Conservation (phyloP, 2,888 invertebrate species). For the Tetragonula carbonaria region DNA sequence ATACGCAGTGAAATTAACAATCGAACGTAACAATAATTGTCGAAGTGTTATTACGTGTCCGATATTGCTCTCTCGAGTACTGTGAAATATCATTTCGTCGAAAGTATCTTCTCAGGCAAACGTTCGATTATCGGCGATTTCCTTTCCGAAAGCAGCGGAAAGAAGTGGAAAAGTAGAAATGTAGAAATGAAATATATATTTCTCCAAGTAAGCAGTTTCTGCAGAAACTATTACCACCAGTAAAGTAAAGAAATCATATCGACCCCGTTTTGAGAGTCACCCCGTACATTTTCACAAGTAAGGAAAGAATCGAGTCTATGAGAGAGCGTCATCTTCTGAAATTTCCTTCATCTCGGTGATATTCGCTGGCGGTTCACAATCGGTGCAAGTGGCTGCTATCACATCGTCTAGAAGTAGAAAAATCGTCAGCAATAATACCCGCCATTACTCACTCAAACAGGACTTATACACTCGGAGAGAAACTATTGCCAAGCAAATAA, state of each 20-base stretch:
- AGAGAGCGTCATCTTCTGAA: conserved; percentile 15
- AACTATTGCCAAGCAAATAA: neutral
- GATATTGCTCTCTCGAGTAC: too few species aligned
- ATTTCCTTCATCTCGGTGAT: conserved; percentile 19
- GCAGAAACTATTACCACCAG: neutral
- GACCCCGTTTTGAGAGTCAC: neutral
- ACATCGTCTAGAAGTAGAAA: neutral
- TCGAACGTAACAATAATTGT: too few species aligned
- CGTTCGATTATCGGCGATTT: neutral
- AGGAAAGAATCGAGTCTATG: neutral
- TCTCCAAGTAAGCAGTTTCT: neutral
- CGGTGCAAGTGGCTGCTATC: neutral
- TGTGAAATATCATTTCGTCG: neutral
- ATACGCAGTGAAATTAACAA: too few species aligned
- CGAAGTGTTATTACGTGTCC: neutral
- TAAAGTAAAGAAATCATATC: neutral
- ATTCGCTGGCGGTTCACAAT: neutral
- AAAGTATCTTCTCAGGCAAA: neutral
- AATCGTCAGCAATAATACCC: conserved; percentile 5
- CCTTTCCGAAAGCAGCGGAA: neutral
- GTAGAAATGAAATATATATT: neutral
- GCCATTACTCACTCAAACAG: too few species aligned
- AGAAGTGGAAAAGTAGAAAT: neutral
- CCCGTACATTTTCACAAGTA: neutral
- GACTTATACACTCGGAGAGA: neutral